Evolutionary conservation across 2,888 invertebrate genomes (phyloP).

Genomic region (Meloe dianella): DNA sequence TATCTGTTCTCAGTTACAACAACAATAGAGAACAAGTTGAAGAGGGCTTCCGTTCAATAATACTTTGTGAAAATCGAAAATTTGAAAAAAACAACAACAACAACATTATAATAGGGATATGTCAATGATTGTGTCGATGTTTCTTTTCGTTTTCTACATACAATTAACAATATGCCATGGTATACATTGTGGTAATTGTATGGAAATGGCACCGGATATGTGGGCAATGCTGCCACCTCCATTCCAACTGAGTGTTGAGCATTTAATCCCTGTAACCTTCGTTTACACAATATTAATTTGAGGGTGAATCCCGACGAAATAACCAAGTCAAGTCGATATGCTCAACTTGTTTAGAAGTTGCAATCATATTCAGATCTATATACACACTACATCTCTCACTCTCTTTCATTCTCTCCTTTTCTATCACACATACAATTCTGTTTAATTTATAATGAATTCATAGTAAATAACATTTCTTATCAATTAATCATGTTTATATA

Average conservation of each 20-base stretch:
- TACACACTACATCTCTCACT: neutral
- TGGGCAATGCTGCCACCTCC: neutral
- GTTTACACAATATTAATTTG: constrained; percentile 24
- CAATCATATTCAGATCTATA: neutral
- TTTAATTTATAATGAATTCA: neutral
- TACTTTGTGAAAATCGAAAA: neutral
- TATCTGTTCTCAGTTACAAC: neutral
- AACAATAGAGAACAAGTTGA: neutral
- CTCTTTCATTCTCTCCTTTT: neutral
- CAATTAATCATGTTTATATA: too few species aligned
- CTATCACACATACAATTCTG: neutral
- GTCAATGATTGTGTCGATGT: neutral
- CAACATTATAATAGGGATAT: neutral
- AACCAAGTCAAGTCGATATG: constrained; percentile 12
- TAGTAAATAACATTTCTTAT: neutral
- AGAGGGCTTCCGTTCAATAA: neutral
- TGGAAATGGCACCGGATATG: neutral
- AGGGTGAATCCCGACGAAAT: constrained; percentile 18
- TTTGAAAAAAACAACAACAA: too few species aligned
- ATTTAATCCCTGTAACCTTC: constrained; percentile 8
- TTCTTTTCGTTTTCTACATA: neutral
- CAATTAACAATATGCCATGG: neutral
- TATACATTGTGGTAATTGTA: neutral
- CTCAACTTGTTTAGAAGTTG: neutral
- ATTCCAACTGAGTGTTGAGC: neutral